phyloP scores from a whole-genome alignment of 23 tunicate genomes.

The Ascidia mentula region DNA sequence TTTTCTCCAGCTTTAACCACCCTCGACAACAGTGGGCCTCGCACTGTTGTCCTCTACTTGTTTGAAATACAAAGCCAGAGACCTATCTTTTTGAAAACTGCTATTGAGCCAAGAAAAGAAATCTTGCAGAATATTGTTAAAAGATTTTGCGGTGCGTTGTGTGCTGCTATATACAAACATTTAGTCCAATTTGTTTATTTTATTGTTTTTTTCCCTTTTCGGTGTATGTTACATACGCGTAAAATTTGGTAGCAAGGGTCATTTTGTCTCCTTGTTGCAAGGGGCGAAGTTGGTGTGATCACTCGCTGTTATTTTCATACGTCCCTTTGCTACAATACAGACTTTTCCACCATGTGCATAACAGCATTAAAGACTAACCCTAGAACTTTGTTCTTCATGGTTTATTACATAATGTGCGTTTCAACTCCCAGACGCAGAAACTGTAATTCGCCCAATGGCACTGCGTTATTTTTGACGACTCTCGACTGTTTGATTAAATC shows the following conservation, averaged over 20 bases:
- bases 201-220: neutral
- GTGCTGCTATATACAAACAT: slow-evolving; percentile 1
- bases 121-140: neutral
- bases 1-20: no score
- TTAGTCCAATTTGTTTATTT: neutral
- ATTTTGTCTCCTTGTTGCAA: neutral
- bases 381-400: neutral
- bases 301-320: no score
- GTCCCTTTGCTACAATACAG: no score
- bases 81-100: neutral
- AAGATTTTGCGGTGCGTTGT: neutral
- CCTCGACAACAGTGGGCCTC: slow-evolving; percentile 62
- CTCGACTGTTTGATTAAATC: neutral
- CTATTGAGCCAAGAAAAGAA: neutral
- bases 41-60: slow-evolving; percentile 44
- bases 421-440: neutral
- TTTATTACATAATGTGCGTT: neutral
- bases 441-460: neutral
- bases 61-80: neutral
- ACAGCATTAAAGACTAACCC: no score
- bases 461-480: neutral
- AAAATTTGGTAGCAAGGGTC: neutral
- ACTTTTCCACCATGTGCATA: no score
- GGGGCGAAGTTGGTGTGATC: neutral
- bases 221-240: neutral